A percentile compares a stretch with the other conserved stretches of the same genome.
These are phyloP conservation scores for Rhagoletis pomonella DNA, from an alignment of 1,140 invertebrate genomes.

Conservation along the genomic window DNA sequence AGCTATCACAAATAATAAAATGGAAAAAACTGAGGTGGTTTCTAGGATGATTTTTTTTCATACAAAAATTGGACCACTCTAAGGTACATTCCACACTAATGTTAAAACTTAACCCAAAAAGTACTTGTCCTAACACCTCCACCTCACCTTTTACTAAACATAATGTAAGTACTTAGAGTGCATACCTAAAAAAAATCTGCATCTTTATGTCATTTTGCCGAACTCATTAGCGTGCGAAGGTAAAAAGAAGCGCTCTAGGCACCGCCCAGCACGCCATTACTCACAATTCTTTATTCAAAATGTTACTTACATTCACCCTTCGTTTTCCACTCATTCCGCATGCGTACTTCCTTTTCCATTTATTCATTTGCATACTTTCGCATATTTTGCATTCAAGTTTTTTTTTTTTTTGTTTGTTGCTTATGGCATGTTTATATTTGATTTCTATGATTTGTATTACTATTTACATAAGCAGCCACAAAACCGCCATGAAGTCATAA, in stretches of 20 bases:
- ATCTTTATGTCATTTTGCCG: conserved; percentile 15
- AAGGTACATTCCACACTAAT: no score
- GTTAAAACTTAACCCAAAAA: no score
- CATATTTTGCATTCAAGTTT: background rate
- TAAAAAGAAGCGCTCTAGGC: conserved; percentile 19
- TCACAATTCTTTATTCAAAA: conserved; percentile 13
- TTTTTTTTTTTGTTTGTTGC: background rate
- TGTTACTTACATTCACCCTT: background rate
- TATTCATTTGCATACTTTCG: background rate
- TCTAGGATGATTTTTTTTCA: no score
- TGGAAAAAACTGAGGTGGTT: no score
- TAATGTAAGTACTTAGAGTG: no score
- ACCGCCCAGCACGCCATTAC: background rate
- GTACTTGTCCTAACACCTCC: no score
- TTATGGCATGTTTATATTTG: conserved; percentile 41
- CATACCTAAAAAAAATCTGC: no score
- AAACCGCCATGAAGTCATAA: background rate
- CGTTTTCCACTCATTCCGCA: background rate
- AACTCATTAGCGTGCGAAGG: conserved; percentile 45
- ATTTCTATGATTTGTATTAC: conserved; percentile 52
- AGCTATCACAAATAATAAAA: no score
- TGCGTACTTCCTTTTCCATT: background rate
- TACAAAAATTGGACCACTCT: no score
- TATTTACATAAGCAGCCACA: conserved; percentile 45
- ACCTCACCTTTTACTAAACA: no score